A percentile compares a stretch with the other conserved stretches of the same genome.
Conservation (phyloP, 2,797 vertebrate species). For the Pempheris klunzingeri region DNA sequence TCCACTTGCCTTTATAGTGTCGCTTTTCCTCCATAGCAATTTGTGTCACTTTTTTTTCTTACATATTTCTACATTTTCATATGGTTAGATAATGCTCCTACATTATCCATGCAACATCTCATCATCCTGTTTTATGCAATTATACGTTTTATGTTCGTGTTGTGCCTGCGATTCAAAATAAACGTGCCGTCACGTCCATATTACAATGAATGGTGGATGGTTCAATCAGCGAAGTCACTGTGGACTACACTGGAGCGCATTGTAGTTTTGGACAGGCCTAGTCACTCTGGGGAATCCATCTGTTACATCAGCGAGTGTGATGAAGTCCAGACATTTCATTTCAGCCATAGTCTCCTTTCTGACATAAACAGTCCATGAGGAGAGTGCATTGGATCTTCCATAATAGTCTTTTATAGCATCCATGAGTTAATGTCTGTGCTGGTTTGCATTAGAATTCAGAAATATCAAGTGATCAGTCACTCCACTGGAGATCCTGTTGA, state of each 20-base stretch:
- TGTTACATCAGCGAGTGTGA: background rate
- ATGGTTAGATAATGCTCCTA: background rate
- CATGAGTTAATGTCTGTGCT: background rate
- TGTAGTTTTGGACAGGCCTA: background rate
- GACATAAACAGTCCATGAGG: constrained; percentile 9
- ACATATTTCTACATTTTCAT: no score
- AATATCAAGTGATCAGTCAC: background rate
- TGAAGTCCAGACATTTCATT: constrained; percentile 6
- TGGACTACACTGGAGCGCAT: no score
- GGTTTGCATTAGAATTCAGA: background rate
- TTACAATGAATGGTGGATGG: background rate
- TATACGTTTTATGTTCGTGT: background rate
- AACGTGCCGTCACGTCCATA: background rate
- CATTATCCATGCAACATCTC: background rate
- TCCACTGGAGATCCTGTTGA: background rate
- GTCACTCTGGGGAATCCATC: background rate
- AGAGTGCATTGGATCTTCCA: constrained; percentile 11
- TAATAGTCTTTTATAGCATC: background rate
- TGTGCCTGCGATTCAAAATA: background rate
- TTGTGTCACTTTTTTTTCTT: background rate
- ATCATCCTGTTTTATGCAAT: background rate
- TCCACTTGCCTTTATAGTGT: background rate
- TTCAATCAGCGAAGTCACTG: background rate
- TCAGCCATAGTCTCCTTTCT: background rate
- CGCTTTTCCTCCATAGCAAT: background rate